Evolutionary conservation across 2,113 vertebrate species (phyloP).

Genomic region (Aptenodytes patagonicus): DNA sequence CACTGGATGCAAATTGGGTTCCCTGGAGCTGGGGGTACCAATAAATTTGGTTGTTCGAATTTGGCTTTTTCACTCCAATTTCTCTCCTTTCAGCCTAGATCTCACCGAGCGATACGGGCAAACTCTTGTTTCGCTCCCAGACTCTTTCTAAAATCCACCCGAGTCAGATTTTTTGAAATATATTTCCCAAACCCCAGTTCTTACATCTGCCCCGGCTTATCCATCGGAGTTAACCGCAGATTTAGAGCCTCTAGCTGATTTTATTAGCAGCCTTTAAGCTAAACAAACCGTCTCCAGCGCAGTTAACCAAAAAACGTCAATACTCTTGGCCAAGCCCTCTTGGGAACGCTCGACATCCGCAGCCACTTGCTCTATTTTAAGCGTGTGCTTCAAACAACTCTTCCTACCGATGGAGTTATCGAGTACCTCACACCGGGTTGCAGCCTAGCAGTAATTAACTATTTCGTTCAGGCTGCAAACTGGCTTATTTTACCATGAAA

Average conservation of each 20-base stretch:
- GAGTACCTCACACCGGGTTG: neutral
- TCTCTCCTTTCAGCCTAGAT: neutral
- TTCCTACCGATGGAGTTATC: neutral
- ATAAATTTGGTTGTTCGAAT: neutral
- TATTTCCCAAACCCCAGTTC: neutral
- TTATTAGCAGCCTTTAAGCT: neutral
- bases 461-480: neutral
- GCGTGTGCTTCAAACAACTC: neutral
- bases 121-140: neutral
- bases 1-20: rapidly evolving
- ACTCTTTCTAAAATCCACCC: neutral
- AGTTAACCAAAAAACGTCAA: neutral
- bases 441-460: neutral
- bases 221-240: neutral
- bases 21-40: neutral
- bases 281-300: neutral
- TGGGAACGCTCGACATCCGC: neutral
- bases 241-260: neutral
- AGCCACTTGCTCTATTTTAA: neutral
- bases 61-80: neutral
- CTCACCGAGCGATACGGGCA: rapidly evolving
- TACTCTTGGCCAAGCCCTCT: neutral
- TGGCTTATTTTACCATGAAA: neutral
- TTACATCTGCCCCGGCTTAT: neutral
- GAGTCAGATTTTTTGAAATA: neutral